phyloP scores from a whole-genome alignment of 2,113 vertebrate species.

The Numida meleagris region DNA sequence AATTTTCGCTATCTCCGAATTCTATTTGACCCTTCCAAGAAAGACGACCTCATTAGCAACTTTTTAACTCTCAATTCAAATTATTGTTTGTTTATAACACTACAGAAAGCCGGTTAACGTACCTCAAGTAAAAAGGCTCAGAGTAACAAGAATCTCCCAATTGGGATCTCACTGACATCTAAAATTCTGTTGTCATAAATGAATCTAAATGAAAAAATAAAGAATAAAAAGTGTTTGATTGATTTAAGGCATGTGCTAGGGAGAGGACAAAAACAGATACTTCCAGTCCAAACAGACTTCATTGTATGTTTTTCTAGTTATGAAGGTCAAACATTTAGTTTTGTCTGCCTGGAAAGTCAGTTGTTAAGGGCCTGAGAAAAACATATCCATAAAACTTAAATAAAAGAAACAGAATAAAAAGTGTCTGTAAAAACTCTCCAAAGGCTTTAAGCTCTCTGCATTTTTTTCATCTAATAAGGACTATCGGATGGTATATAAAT shows the following conservation, averaged over 20 bases:
- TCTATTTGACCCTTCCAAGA: background rate
- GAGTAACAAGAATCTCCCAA: background rate
- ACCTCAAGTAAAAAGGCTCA: background rate
- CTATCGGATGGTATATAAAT: background rate
- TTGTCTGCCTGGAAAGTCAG: background rate
- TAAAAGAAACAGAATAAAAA: background rate
- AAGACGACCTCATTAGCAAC: background rate
- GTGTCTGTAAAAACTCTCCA: background rate
- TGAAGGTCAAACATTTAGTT: background rate
- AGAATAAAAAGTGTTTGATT: background rate
- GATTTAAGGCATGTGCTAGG: background rate
- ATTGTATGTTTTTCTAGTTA: background rate
- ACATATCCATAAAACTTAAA: background rate
- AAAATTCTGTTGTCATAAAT: background rate
- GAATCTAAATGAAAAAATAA: conserved; percentile 38
- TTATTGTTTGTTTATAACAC: background rate
- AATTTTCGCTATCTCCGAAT: background rate
- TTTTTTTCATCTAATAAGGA: background rate
- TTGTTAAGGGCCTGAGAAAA: background rate
- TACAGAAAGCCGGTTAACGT: background rate
- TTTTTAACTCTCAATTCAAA: background rate
- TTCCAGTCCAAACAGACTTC: background rate
- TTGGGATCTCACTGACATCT: background rate
- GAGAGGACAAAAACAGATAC: background rate
- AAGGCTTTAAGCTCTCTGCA: background rate